Evolutionary conservation across 2,888 invertebrate species (phyloP), one percentile per base, ranked within the genome.

Genomic region (Tuberolachnus salignus): DNA sequence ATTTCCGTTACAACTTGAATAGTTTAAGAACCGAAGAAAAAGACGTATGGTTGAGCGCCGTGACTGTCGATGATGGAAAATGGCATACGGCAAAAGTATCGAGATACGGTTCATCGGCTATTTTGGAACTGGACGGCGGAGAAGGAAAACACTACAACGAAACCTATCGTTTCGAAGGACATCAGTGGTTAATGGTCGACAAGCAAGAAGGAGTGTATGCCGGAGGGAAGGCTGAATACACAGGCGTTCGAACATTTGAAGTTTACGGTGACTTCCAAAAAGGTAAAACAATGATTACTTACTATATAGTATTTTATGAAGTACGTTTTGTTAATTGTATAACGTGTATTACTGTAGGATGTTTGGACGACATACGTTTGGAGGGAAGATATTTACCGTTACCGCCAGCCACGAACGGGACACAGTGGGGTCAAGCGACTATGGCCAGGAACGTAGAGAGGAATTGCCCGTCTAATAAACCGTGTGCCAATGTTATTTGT

Each of bases 121-220:
- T 94, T 71, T 87, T 98, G 81, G 94, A 94, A 85, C 87, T 98
- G 82, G 98, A 98, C 84, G 96, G 96, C 3, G 98, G 98, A 1
- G 97, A 97, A 87, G 97, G 97, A 0, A 87, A 95, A 81, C 88
- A 95, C 81, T 96, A 94, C 87, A 96, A 97, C 84, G 97, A 97
- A 86, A 94, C 95, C 0, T 95, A 95, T 85, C 91, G 90, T 49
- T 96, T 95, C 85, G 90, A 91, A 73, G 96, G 95, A 0, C 96
- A 96, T 85, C 96, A 96, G 84, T 94, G 95, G 93, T 87, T 97
- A 83, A 86, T 94, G 82, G 95, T 97, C 21, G 97, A 94, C 84
- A 96, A 95, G 84, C 95, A 97, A 84, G 95, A 95, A 85, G 95
- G 96, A 0, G 95, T 97, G 26, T 97, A 95, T 84, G 95, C 96